These are phyloP conservation scores for Cyprinodon brontotheroides DNA, from an alignment of 2,113 vertebrate genomes.

Conservation along the genomic window DNA sequence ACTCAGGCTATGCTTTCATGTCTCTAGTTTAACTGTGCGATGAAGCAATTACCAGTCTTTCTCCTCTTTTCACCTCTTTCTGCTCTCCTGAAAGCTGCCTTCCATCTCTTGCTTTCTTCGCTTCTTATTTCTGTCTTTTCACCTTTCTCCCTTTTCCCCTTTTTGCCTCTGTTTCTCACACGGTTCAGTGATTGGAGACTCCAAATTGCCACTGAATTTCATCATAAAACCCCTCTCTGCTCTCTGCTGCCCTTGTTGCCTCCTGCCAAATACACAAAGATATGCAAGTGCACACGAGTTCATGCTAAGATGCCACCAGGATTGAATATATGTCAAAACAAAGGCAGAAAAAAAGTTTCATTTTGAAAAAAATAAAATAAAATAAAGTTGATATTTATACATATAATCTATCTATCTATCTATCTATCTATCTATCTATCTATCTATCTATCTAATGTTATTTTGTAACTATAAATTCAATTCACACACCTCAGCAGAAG, in stretches of 20 bases:
- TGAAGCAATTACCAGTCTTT: slow-evolving; percentile 70
- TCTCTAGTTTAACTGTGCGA: slow-evolving; percentile 63
- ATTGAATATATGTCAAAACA: slow-evolving; percentile 19
- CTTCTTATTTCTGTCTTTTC: slow-evolving; percentile 21
- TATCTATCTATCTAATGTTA: slow-evolving; percentile 13
- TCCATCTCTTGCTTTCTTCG: slow-evolving; percentile 11
- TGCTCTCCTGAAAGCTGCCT: slow-evolving; percentile 11
- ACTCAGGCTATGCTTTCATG: slow-evolving; percentile 78
- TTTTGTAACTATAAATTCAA: slow-evolving; percentile 1
- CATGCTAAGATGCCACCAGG: slow-evolving; percentile 39
- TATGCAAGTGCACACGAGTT: slow-evolving; percentile 34
- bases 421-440: background rate
- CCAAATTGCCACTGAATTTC: slow-evolving; percentile 80
- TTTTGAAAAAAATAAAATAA: slow-evolving; percentile 17
- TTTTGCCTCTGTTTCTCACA: slow-evolving; percentile 32
- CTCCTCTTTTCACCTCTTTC: slow-evolving; percentile 26
- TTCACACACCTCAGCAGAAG: slow-evolving; percentile 42
- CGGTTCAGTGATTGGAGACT: slow-evolving; percentile 64
- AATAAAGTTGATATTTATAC: background rate
- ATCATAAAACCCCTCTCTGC: slow-evolving; percentile 72
- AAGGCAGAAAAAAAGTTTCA: background rate
- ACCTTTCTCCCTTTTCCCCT: slow-evolving; percentile 11
- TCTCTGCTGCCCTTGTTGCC: slow-evolving; percentile 70
- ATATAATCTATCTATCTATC: background rate
- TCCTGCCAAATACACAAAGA: slow-evolving; percentile 66